Evolutionary conservation across 64 coral and sea anemone species (phyloP), one percentile per base, ranked within the genome.

Genomic region (Catalaphyllia jardinei): DNA sequence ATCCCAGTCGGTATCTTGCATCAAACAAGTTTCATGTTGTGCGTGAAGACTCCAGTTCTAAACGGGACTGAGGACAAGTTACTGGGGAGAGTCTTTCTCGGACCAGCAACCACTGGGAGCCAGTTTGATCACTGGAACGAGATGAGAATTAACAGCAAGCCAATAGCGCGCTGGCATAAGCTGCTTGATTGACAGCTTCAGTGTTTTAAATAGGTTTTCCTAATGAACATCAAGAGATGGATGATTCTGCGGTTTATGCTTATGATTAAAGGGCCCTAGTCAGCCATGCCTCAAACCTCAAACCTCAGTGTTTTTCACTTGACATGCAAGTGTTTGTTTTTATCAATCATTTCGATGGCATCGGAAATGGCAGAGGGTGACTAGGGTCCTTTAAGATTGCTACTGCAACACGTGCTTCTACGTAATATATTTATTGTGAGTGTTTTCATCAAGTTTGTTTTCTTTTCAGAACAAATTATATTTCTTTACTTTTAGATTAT

Each of bases 101-200:
- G 94, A 33, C 89, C 91, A 74, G 74, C 93, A 24, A 73, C 94
- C 33, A 93, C 91, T 19, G 94, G 94, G 74, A 75, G 87, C 54
- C 91, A 96, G 76, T 96, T 96, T 90, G 91, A 96, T 28, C 94
- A 96, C 75, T 96, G 94, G 94, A 96, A 96, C 30, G 94, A 96
- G 79, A 96, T 96, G 94, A 60, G 94, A 77, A 62, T 96, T 7
- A 96, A 93, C 39, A 93, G 88, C 73, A 96, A 96, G 64, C 94
- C 94, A 42, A 72, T 96, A 3, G 94, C 94, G 1, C 91, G 94
- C 42, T 96, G 94, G 94, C 94, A 96, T 83, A 96, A 96, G 72
- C 86, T 95, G 55, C 80, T 84, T 83, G 92, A 93, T 74, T 93
- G 55, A 88, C 38, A 74, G 79, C 18, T 55, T 4, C 13, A 25